These are phyloP conservation scores for Calephelis perditalis DNA, from an alignment of 2,888 invertebrate genomes.

Conservation along the genomic window DNA sequence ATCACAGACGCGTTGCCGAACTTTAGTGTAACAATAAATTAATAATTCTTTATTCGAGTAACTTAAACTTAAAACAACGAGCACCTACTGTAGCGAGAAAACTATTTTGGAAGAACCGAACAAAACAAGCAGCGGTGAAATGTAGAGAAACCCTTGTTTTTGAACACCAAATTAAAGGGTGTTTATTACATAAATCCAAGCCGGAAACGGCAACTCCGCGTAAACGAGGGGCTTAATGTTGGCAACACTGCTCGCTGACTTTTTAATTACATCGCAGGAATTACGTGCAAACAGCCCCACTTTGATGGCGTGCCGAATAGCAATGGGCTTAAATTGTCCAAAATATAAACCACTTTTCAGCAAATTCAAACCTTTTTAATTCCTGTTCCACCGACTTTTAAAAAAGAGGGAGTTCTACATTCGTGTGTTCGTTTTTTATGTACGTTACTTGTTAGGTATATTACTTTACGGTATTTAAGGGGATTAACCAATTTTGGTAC, in stretches of 20 bases:
- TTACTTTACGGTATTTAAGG: too few species aligned
- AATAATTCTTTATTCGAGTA: too few species aligned
- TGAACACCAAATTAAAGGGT: slow-evolving; percentile 30
- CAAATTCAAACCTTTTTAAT: too few species aligned
- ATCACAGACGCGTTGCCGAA: too few species aligned
- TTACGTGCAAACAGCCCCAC: slow-evolving; percentile 64
- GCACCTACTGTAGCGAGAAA: too few species aligned
- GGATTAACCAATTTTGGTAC: too few species aligned
- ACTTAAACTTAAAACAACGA: too few species aligned
- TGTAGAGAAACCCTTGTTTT: not conserved
- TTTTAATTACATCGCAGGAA: slow-evolving; percentile 69
- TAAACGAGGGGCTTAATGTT: slow-evolving; percentile 70
- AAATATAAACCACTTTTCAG: slow-evolving; percentile 4
- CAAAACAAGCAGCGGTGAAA: not conserved
- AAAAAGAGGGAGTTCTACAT: too few species aligned
- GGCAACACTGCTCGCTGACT: slow-evolving; percentile 61
- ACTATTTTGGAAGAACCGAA: not conserved
- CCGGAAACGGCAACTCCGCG: slow-evolving; percentile 35
- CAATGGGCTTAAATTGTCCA: slow-evolving; percentile 38
- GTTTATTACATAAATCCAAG: slow-evolving; percentile 36
- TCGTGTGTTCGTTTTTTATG: too few species aligned
- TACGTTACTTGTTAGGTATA: too few species aligned
- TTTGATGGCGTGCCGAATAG: slow-evolving; percentile 50
- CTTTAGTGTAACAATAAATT: too few species aligned
- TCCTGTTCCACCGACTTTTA: too few species aligned